A percentile compares a stretch with the other conserved stretches of the same genome.
phyloP scores from a whole-genome alignment of 2,113 vertebrate species.

The Centropristis striata region DNA sequence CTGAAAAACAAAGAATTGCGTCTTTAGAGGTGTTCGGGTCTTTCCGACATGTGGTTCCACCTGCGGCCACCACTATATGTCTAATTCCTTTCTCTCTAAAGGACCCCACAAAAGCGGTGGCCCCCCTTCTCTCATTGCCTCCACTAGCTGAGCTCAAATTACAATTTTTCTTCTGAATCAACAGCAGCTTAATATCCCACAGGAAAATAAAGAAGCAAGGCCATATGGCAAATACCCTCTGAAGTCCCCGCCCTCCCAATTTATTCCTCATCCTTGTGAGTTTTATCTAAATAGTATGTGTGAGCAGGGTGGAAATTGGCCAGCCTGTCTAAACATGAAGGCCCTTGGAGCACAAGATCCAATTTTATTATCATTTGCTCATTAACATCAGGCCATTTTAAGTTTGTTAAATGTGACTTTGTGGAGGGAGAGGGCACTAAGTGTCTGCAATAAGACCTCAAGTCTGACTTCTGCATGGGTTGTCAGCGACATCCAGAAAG shows the following conservation, averaged over 20 bases:
- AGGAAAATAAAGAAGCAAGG: conserved; percentile 41
- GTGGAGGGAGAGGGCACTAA: conserved; percentile 36
- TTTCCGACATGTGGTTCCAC: not conserved
- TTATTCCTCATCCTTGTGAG: conserved; percentile 40
- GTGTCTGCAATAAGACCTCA: conserved; percentile 30
- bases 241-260: conserved; percentile 39
- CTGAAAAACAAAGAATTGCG: conserved; percentile 4
- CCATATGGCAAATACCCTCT: conserved; percentile 41
- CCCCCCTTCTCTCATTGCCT: conserved; percentile 37
- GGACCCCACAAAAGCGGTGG: not conserved
- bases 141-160: conserved; percentile 39
- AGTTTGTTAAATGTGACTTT: conserved; percentile 63
- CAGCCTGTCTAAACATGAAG: conserved; percentile 43
- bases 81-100: conserved; percentile 26
- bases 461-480: conserved; percentile 31
- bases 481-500: conserved; percentile 25
- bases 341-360: conserved; percentile 29
- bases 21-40: not conserved
- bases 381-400: conserved; percentile 65
- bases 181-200: conserved; percentile 51
- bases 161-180: conserved; percentile 32
- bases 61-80: not conserved
- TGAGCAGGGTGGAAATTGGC: conserved; percentile 42
- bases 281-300: conserved; percentile 43
- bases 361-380: conserved; percentile 61